Base-by-base conservation (phyloP, 2,113 vertebrate species). In the Tympanuchus pallidicinctus region DNA sequence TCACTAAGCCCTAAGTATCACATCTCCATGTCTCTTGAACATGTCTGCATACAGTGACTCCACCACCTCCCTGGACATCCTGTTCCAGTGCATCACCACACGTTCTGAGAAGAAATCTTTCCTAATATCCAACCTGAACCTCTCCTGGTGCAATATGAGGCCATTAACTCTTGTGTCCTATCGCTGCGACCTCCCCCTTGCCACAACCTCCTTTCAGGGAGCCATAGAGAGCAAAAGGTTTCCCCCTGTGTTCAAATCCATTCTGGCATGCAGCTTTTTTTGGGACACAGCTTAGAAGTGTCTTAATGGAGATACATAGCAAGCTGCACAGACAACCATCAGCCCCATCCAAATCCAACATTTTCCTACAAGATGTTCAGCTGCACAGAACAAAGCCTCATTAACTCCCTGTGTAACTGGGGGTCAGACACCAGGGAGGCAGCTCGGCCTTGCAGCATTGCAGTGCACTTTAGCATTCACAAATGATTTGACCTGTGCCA, bases 291-390 rank as follows among this genome's bases (percentile, higher is more conserved):
- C 69, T 82, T 52, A 40, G 17, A 72, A 67, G 21, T 3, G 36
- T 38, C 73, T 30, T 43, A 19, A 36, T 19, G 50, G 45, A 52
- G 65, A 70, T 61, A 15, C 25, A 20, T 3, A 69, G 38, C 25
- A 59, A 66, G 30, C 25, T 77, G 16, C n/a, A 19, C 72, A 75
- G n/a, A 48, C 10, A 30, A 38, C 57, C 45, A 10, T 14, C 30
- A 19, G 21, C n/a, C 43, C 36, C 0, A 0, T 4, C 15, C 42
- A 50, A 65, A 50, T 25, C 45, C 10, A n/a, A 13, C 0, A 28
- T 85, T 77, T 21, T 30, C 50, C 50, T 43, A 6, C 0, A 2
- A 87, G n/a, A 19, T 52, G 17, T 25, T 87, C 74, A 87, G 42
- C 45, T 38, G 16, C 11, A 61, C 70, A 70, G 30, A 18, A 25